Percentiles rank a stretch among this genome's conserved stretches.
Evolutionary conservation across 2,888 invertebrate genomes (phyloP).

Genomic region (Macrophya alboannulata): DNA sequence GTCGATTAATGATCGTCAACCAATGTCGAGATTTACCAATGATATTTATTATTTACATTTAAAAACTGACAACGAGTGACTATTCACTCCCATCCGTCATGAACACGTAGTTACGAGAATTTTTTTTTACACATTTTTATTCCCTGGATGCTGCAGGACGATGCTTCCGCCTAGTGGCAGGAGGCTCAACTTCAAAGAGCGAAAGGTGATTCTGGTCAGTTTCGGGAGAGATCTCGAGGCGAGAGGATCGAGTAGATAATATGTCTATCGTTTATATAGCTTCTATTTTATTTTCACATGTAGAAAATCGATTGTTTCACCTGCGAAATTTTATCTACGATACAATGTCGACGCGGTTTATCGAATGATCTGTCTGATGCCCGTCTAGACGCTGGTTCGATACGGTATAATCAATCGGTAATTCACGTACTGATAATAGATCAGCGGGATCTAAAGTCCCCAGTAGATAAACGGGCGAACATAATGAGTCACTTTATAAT

Average conservation of each 20-base stretch:
- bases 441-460: neutral
- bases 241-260: conserved; percentile 1
- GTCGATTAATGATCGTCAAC: neutral
- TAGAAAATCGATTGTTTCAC: neutral
- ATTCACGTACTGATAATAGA: neutral
- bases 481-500: neutral
- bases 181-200: conserved; percentile 5
- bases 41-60: conserved; percentile 1
- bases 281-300: neutral
- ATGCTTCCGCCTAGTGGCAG: conserved; percentile 50
- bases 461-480: neutral
- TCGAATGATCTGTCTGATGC: neutral
- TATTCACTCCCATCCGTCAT: neutral
- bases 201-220: conserved; percentile 37
- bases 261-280: neutral
- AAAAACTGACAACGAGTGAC: neutral
- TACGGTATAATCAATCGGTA: neutral
- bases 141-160: conserved; percentile 46
- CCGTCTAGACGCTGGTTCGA: conserved; percentile 12
- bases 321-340: neutral
- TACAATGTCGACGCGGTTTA: neutral
- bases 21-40: neutral
- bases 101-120: neutral
- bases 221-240: conserved; percentile 7
- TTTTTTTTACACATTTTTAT: neutral